A percentile compares a stretch with the other conserved stretches of the same genome.
Evolutionary conservation across 2,888 invertebrate species (phyloP).

Genomic region (Iphiclides podalirius): DNA sequence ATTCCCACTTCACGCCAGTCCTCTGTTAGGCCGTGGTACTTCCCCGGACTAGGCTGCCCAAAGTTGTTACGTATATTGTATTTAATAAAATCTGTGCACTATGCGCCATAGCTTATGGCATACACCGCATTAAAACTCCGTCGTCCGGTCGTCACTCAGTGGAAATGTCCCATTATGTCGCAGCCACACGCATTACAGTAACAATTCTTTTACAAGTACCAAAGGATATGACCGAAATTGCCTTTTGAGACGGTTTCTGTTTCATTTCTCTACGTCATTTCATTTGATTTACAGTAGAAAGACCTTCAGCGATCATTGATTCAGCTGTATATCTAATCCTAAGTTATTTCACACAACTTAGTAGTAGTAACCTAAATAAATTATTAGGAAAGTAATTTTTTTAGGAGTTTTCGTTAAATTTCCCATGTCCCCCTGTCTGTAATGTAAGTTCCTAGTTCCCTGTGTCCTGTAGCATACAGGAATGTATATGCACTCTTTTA

Average conservation of each 20-base stretch:
- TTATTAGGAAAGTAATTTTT: too few species aligned
- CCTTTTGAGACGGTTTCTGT: constrained; percentile 54
- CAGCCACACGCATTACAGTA: constrained; percentile 62
- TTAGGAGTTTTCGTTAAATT: too few species aligned
- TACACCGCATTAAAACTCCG: constrained; percentile 28
- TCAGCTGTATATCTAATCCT: constrained; percentile 5
- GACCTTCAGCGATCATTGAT: constrained; percentile 21
- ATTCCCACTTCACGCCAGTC: too few species aligned
- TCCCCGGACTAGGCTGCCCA: too few species aligned
- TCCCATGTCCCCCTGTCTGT: too few species aligned
- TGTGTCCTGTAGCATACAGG: too few species aligned
- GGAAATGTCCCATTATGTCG: constrained; percentile 74
- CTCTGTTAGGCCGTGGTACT: too few species aligned
- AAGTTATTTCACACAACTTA: neutral
- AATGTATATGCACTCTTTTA: too few species aligned
- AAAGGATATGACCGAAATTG: constrained; percentile 61
- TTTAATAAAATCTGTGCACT: too few species aligned
- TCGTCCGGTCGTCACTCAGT: constrained; percentile 69
- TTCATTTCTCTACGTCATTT: constrained; percentile 36
- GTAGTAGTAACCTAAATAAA: neutral
- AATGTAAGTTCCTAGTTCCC: too few species aligned
- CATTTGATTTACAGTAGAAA: constrained; percentile 28
- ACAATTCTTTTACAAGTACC: constrained; percentile 67
- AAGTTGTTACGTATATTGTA: too few species aligned
- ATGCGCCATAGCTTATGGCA: constrained; percentile 26